Base-by-base conservation (phyloP, 2,797 vertebrate genomes). In the Otolemur crassicaudatus region DNA sequence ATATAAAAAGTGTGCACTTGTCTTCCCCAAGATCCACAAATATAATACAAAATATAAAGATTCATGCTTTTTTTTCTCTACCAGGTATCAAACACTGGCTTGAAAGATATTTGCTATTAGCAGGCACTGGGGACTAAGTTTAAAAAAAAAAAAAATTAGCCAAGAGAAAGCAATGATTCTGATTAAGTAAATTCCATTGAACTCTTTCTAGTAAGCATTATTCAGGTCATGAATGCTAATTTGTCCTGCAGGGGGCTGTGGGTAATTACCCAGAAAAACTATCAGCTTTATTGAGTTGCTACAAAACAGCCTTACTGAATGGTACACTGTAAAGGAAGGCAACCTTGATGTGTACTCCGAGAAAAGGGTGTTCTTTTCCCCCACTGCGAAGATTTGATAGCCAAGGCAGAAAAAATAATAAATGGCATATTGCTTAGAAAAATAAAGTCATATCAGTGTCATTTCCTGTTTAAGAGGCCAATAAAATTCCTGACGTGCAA, bases 141-240 rank as follows among this genome's bases (percentile, higher is more conserved):
- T 79, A 82, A 88, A 98, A 98, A 96, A 98, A 98, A 97, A 97
- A 98, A 98, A 96, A 98, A 96, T 46, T 97, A 98, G 97, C 96
- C 97, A 98, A 37, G 97, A 98, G 98, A 98, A 98, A 98, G 97
- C 97, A 98, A 98, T 97, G 98, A 98, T 98, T 98, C 98, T 98
- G 98, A 99, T 98, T 99, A 99, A 98, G 98, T 99, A 99, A 99
- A 99, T 99, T 99, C 98, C 97, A 98, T 98, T 98, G 98, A 99
- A 99, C 98, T 99, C 98, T 98, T 98, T 98, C 98, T 98, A 98
- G 98, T 98, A 99, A 98, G 98, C 97, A 98, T 98, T 99, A 99
- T 99, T 99, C 98, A 98, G 98, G 99, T 98, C 98, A 98, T 98
- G 98, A 99, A 99, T 99, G 98, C 98, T 99, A 99, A 99, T 99